Evolutionary conservation across 1,140 invertebrate genomes (phyloP).

Genomic region (Drosophila subpulchrella): DNA sequence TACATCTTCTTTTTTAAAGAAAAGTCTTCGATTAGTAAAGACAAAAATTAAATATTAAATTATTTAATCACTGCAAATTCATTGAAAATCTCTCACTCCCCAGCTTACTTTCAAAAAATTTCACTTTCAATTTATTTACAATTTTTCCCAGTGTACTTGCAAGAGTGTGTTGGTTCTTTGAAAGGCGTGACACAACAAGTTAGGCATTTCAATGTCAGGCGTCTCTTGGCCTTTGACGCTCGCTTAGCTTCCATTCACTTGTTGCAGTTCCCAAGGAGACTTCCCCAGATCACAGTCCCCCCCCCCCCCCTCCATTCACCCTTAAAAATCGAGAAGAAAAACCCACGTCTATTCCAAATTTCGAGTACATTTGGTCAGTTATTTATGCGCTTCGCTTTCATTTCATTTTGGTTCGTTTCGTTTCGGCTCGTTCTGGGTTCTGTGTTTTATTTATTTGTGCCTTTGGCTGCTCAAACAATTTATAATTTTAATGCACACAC

Average conservation of each 20-base stretch:
- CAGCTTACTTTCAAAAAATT: too few species aligned
- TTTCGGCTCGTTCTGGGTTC: slow-evolving; percentile 11
- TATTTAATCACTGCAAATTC: too few species aligned
- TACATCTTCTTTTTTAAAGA: too few species aligned
- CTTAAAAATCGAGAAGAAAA: slow-evolving; percentile 6
- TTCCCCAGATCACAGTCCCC: neutral
- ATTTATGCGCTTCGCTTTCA: slow-evolving; percentile 64
- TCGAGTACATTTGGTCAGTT: slow-evolving; percentile 66
- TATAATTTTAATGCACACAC: slow-evolving; percentile 79
- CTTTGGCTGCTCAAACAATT: slow-evolving; percentile 74
- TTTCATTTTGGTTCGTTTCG: slow-evolving; percentile 31
- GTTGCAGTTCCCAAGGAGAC: slow-evolving; percentile 59
- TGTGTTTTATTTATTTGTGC: slow-evolving; percentile 60
- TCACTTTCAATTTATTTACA: too few species aligned
- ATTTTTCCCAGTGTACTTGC: neutral
- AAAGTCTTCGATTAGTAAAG: too few species aligned
- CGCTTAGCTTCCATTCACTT: slow-evolving; percentile 78
- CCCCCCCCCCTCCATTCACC: neutral
- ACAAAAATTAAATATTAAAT: too few species aligned
- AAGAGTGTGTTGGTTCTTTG: slow-evolving; percentile 14
- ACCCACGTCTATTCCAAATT: slow-evolving; percentile 46
- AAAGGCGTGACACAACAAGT: slow-evolving; percentile 64
- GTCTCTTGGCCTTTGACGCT: slow-evolving; percentile 59
- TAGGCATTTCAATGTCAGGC: slow-evolving; percentile 67
- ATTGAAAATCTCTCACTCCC: too few species aligned